Evolutionary conservation across 2,797 vertebrate genomes (phyloP).

Genomic region (Thunnus albacares): DNA sequence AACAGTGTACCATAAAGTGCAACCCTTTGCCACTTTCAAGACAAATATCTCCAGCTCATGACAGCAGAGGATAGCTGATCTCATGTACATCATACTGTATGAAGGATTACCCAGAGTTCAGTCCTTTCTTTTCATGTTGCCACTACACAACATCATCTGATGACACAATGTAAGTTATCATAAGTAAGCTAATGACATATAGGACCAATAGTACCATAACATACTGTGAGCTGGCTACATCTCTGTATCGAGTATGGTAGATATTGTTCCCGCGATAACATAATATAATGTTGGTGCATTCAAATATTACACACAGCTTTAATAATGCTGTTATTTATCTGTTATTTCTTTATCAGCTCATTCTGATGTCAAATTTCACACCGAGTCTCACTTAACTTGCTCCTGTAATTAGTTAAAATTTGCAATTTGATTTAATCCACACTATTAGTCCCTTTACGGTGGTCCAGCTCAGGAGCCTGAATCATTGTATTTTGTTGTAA

Average conservation of each 20-base stretch:
- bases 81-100: neutral
- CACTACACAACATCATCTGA: neutral
- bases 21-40: neutral
- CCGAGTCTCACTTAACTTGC: neutral
- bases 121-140: neutral
- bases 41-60: neutral
- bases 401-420: neutral
- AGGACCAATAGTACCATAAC: neutral
- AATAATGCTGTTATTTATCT: neutral
- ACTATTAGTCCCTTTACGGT: neutral
- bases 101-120: neutral
- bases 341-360: neutral
- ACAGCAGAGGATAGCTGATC: neutral
- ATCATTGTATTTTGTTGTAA: neutral
- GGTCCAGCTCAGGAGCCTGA: neutral
- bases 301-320: neutral
- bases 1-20: slow-evolving; percentile 2
- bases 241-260: neutral
- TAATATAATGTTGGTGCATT: neutral
- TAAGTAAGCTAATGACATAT: neutral
- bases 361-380: neutral
- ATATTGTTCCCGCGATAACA: neutral
- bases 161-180: neutral
- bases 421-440: slow-evolving; percentile 3
- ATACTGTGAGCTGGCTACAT: no score